Conservation (phyloP, 2,888 invertebrate species). For the Brassicogethes aeneus region DNA sequence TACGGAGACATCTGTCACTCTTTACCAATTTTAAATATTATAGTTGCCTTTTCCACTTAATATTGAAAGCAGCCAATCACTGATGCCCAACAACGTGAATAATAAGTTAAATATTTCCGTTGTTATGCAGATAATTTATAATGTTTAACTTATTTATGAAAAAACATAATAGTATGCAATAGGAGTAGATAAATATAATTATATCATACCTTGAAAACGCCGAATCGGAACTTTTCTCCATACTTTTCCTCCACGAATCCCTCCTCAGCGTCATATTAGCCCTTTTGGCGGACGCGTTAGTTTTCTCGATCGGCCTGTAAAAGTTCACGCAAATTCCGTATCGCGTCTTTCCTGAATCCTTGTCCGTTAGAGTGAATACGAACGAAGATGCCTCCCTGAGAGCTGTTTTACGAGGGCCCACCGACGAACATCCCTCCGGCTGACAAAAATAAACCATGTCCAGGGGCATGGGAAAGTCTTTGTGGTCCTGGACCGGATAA, state of each 20-base stretch:
- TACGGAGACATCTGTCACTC: too few species aligned
- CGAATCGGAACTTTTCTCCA: constrained; percentile 87
- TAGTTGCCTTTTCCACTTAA: too few species aligned
- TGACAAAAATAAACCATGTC: constrained; percentile 99
- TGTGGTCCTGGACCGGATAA: constrained; percentile 93
- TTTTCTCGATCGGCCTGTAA: constrained; percentile 80
- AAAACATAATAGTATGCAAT: too few species aligned
- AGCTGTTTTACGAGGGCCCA: constrained; percentile 78
- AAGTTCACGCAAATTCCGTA: constrained; percentile 99
- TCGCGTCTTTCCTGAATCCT: constrained; percentile 90
- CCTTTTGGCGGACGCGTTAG: constrained; percentile 29
- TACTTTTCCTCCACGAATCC: constrained; percentile 85
- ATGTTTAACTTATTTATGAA: too few species aligned
- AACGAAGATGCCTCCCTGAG: constrained; percentile 90
- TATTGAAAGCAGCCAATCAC: too few species aligned
- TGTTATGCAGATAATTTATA: too few species aligned
- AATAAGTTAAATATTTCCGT: too few species aligned
- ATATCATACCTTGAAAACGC: constrained; percentile 94
- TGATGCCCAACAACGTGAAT: too few species aligned
- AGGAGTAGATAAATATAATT: too few species aligned
- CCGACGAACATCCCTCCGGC: constrained; percentile 94
- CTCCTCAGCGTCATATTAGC: constrained; percentile 56
- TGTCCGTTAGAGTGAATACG: constrained; percentile 96
- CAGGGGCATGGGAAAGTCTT: constrained; percentile 92
- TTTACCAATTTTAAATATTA: too few species aligned